Base-by-base conservation (phyloP, 1,140 invertebrate genomes). In the Eriocheir sinensis region DNA sequence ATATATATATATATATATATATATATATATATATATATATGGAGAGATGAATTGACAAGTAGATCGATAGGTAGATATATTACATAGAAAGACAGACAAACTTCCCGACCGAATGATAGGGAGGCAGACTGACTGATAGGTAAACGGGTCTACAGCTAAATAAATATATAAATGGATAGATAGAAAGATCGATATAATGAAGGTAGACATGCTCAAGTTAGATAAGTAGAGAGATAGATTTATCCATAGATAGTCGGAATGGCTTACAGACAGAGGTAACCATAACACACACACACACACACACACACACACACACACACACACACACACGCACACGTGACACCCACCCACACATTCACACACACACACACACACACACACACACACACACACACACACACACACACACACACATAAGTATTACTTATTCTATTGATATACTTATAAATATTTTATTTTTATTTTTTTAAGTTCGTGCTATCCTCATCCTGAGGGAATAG, bases 11-110 rank as follows among this genome's bases (percentile, higher is more conserved):
- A 81, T 36, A 81, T 36, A 36, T 36, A 81, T 36, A 81, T 81
- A 81, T n/a, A 89, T 38, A 89, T 38, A 89, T 38, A 38, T 38
- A 89, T 48, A 48, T 48, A 48, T 48, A 48, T 48, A n/a, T n/a
- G n/a, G n/a, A n/a, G n/a, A n/a, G n/a, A n/a, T n/a, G n/a, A n/a
- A n/a, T n/a, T n/a, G n/a, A n/a, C n/a, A n/a, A n/a, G n/a, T n/a
- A n/a, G n/a, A n/a, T n/a, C n/a, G n/a, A n/a, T n/a, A n/a, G n/a
- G n/a, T n/a, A n/a, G n/a, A n/a, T n/a, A n/a, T n/a, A n/a, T n/a
- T n/a, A n/a, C n/a, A n/a, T n/a, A n/a, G n/a, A n/a, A n/a, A n/a
- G n/a, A n/a, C n/a, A n/a, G n/a, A n/a, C n/a, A n/a, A n/a, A n/a
- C n/a, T n/a, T n/a, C n/a, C n/a, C n/a, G n/a, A n/a, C n/a, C n/a